These are phyloP conservation scores for Pocota personata DNA, from an alignment of 2,888 invertebrate species.

Conservation along the genomic window DNA sequence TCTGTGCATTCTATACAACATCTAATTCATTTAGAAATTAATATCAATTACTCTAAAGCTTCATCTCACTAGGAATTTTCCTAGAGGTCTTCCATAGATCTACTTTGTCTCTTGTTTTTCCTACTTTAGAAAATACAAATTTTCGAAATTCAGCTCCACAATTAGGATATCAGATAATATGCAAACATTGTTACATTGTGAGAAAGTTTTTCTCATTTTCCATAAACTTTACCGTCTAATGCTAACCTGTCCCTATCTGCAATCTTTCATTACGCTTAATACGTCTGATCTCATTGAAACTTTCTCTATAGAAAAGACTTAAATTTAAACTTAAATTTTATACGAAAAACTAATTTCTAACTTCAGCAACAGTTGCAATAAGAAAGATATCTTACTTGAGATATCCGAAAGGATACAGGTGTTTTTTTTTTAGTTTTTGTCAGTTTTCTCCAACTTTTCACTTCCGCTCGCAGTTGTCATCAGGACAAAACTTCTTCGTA, in stretches of 20 bases:
- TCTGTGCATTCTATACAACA: no score
- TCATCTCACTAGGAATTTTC: no score
- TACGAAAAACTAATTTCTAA: neutral
- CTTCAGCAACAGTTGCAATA: neutral
- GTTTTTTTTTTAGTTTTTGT: neutral
- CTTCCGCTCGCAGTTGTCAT: neutral
- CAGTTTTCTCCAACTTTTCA: neutral
- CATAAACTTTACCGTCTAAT: neutral
- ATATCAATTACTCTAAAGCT: no score
- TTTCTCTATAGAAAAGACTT: neutral
- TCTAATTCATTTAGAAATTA: no score
- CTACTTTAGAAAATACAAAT: no score
- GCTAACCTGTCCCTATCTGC: neutral
- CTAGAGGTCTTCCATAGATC: no score
- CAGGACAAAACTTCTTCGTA: neutral
- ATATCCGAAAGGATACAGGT: constrained; percentile 3
- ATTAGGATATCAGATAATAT: no score
- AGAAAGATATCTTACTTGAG: neutral
- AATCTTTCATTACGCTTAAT: neutral
- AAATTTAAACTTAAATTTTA: constrained; percentile 3
- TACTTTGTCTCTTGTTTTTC: no score
- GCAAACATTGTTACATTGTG: no score
- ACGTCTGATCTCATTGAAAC: constrained; percentile 1
- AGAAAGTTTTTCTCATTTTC: neutral
- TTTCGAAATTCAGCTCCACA: no score